These are phyloP conservation scores for Macropus fuliginosus DNA, from an alignment of 2,797 vertebrate genomes.

Conservation along the genomic window DNA sequence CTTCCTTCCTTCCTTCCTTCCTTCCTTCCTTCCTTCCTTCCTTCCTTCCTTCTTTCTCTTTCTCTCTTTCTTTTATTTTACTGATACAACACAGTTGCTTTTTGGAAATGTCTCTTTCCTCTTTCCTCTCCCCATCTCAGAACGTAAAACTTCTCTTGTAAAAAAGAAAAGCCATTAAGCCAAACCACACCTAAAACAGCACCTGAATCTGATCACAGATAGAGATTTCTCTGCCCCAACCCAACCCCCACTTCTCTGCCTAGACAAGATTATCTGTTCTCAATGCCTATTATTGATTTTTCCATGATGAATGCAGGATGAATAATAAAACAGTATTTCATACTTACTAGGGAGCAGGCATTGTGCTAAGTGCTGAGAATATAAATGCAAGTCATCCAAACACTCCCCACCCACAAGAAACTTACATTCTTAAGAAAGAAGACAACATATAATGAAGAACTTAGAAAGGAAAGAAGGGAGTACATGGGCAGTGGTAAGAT, in stretches of 20 bases:
- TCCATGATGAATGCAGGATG: neutral
- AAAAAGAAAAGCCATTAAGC: neutral
- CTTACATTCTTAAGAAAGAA: no score
- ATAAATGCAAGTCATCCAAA: neutral
- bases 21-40: neutral
- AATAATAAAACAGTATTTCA: neutral
- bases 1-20: neutral
- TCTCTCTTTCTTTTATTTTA: neutral
- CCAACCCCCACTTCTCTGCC: neutral
- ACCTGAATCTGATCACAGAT: neutral
- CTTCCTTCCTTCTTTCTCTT: no score
- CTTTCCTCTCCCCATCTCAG: neutral
- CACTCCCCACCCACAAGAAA: neutral
- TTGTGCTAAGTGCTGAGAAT: neutral
- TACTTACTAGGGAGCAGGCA: neutral
- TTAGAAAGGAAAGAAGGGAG: neutral
- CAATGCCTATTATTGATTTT: neutral
- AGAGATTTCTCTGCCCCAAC: neutral
- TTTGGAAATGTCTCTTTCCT: no score
- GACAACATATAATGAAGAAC: no score
- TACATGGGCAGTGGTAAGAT: neutral
- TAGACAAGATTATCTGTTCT: neutral
- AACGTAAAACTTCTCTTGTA: neutral
- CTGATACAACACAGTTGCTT: no score
- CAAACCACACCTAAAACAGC: neutral